phyloP scores from a whole-genome alignment of 2,113 vertebrate genomes.

The Cromileptes altivelis region DNA sequence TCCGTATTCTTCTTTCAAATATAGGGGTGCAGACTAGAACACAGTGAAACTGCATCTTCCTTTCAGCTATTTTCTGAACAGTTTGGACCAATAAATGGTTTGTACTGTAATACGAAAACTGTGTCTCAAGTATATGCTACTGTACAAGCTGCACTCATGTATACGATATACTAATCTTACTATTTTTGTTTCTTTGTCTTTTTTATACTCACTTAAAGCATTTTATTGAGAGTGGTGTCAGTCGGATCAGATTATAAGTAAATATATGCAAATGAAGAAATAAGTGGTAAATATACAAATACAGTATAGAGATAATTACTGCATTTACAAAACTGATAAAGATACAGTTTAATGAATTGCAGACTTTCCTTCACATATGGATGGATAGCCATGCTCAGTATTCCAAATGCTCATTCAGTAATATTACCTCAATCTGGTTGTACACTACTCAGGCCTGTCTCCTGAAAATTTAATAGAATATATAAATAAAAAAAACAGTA shows the following conservation, averaged over 20 bases:
- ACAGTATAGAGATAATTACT: too few species aligned
- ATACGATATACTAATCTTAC: background rate
- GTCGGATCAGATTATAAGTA: too few species aligned
- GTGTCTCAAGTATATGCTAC: background rate
- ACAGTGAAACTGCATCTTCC: background rate
- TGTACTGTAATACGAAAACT: background rate
- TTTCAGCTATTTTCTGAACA: constrained; percentile 10
- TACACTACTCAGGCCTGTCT: too few species aligned
- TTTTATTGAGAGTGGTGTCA: too few species aligned
- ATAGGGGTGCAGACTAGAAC: background rate
- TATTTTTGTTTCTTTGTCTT: too few species aligned
- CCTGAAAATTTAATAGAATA: too few species aligned
- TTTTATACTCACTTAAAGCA: too few species aligned
- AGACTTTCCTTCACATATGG: background rate
- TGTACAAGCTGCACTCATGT: background rate
- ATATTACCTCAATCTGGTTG: background rate
- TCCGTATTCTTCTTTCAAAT: constrained; percentile 4
- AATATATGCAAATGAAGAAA: too few species aligned
- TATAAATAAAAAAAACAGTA: too few species aligned
- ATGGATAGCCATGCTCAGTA: background rate
- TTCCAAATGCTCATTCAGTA: background rate
- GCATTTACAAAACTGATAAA: too few species aligned
- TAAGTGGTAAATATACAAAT: too few species aligned
- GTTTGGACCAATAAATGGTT: background rate
- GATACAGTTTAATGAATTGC: background rate